Evolutionary conservation across 2,888 invertebrate genomes (phyloP), one percentile per base, ranked within the genome.

Genomic region (Colletes collaris): DNA sequence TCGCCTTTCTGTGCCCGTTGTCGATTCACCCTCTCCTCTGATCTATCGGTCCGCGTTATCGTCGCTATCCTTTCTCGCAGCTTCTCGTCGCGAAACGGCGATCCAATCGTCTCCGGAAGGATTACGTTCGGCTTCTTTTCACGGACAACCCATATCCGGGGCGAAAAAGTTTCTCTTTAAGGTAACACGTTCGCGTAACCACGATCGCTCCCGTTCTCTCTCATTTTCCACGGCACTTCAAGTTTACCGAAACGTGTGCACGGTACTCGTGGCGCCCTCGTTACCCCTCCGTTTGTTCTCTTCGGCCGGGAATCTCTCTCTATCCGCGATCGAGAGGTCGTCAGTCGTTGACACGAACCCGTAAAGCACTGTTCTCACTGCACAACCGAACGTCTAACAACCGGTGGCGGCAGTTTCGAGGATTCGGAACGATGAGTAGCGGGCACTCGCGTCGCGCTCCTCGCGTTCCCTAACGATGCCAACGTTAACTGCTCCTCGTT

Each of bases 401-500:
- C 59, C 68, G 68, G 46, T 50, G 65, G 65, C 70, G 58, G 52
- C 67, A 63, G 60, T 79, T 66, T 80, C 65, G 73, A 65, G 73
- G 73, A 56, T 69, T 70, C 11, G 59, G 56, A 49, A 53, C 58
- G 37, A 40, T 71, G 53, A 62, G 56, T 35, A 49, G 50, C 75
- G 76, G 74, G 72, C 73, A 74, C 77, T 73, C 52, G 62, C 69
- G 60, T 60, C 56, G 72, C 49, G 27, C 27, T 27, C 27, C 27
- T 27, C 27, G 49, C 73, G 70, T 76, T 74, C 68, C 81, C 74
- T 83, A 87, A 87, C 83, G 82, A 83, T 73, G 76, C 64, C 68
- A 66, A 67, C 75, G 83, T 81, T 85, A 84, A 87, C 86, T 83
- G 82, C 76, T 69, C 80, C 86, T 86, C 86, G 85, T 87, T 87